These are phyloP conservation scores for Operophtera brumata DNA, from an alignment of 2,888 invertebrate species.

Conservation along the genomic window DNA sequence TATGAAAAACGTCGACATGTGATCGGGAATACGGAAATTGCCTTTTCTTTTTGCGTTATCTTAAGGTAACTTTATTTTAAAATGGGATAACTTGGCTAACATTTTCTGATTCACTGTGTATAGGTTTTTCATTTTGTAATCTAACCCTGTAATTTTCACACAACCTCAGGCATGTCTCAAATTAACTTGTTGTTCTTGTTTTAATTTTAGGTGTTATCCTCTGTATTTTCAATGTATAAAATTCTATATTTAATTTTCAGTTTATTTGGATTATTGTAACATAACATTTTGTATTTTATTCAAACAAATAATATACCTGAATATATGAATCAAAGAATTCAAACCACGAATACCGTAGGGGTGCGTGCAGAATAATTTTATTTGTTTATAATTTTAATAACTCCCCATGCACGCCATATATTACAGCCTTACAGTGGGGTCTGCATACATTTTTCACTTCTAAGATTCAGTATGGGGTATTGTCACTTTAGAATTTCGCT, in stretches of 20 bases:
- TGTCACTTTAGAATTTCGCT: conserved; percentile 74
- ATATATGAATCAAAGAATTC: conserved; percentile 49
- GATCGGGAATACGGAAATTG: conserved; percentile 66
- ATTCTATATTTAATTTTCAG: background rate
- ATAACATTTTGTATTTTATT: background rate
- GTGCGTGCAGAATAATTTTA: conserved; percentile 73
- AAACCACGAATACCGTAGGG: conserved; percentile 54
- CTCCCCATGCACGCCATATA: conserved; percentile 61
- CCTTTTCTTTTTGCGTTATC: conserved; percentile 45
- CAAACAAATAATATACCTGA: background rate
- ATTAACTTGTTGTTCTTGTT: no score
- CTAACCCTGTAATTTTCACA: no score
- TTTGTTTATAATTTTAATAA: conserved; percentile 81
- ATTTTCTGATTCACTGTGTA: background rate
- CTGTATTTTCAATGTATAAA: no score
- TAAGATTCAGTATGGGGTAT: conserved; percentile 59
- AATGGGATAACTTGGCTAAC: background rate
- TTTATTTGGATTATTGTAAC: background rate
- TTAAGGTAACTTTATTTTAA: background rate
- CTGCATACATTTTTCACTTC: conserved; percentile 73
- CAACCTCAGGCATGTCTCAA: no score
- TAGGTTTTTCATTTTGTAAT: no score
- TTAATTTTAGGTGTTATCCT: no score
- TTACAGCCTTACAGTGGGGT: conserved; percentile 48
- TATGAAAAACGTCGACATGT: conserved; percentile 67